Base-by-base conservation (phyloP, 37 sponge, comb jelly and placozoan species). In the Chondrilla cf. caribensis region DNA sequence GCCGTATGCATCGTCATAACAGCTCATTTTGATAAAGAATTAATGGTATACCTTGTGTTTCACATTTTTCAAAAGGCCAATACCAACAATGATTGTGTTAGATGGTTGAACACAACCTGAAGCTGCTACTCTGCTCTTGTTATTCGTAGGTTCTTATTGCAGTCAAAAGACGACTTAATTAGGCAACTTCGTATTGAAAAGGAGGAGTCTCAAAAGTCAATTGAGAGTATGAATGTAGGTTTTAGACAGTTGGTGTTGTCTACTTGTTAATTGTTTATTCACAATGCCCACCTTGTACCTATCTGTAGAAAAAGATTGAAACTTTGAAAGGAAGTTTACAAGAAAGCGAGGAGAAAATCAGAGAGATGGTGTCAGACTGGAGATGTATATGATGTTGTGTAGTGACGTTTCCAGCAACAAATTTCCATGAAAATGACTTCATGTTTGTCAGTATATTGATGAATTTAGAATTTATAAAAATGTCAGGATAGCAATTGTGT, bases 271-370 rank as follows among this genome's bases (percentile, higher is more conserved):
- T 29, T 62, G 29, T 15, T 62, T 62, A 4, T 19, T 62, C 25
- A 62, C 22, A 7, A 19, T 62, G 25, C 64, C 22, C 25, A 62
- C 4, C 29, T n/a, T 62, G 6, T 15, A 62, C 6, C 64, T n/a
- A n/a, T n/a, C n/a, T n/a, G n/a, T 38, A 73, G 76, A 73, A 73
- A 73, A 73, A 32, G 36, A 73, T 43, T 73, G 44, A 73, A 37
- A 22, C 24, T 6, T 73, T 73, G 15, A 39, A 73, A 3, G 76
- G 21, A 2, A 42, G 76, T 7, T 37, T 73, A 8, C 24, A 39
- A 24, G 76, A 73, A 37, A 73, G 76, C 24, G 44, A 73, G 9
- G 76, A 73, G 25, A 73, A 43, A 39, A 2, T 73, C 38, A 73
- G 76, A 42, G 76, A 73, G 44, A 39, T 73, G 76, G 76, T 73